Evolutionary conservation across 2,888 invertebrate genomes (phyloP).

Genomic region (Nebria salina): DNA sequence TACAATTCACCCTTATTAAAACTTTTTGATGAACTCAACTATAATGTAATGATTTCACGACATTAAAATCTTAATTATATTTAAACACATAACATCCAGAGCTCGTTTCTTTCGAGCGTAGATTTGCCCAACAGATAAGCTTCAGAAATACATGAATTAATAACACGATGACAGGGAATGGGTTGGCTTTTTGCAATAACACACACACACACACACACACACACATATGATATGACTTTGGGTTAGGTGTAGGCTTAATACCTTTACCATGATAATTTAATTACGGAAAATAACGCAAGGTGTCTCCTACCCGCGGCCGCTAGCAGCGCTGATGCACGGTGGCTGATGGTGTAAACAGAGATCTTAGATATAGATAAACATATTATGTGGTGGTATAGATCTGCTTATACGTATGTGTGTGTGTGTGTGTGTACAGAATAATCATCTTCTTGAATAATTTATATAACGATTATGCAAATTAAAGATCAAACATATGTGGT

Average conservation of each 20-base stretch:
- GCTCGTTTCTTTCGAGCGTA: not conserved
- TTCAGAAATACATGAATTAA: not conserved
- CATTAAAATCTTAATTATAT: not conserved
- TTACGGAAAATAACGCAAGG: not conserved
- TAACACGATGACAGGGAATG: not conserved
- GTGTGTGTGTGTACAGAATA: not conserved
- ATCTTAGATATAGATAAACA: not conserved
- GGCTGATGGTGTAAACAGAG: slow-evolving; percentile 1
- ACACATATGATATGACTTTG: not conserved
- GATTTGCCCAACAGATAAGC: not conserved
- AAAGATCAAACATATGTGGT: not conserved
- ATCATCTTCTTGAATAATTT: not conserved
- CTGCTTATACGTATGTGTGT: not conserved
- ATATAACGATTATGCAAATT: not conserved
- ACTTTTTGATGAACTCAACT: too few relatives aligned
- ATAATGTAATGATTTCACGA: not conserved
- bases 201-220: not conserved
- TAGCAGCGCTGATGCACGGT: not conserved
- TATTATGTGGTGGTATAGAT: too few relatives aligned
- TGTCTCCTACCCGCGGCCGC: not conserved
- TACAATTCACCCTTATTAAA: too few relatives aligned
- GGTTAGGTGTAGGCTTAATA: not conserved
- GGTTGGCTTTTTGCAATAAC: not conserved
- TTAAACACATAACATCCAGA: not conserved
- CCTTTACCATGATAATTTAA: not conserved